Percentiles rank a stretch among this genome's conserved stretches.
phyloP scores from a whole-genome alignment of 2,797 vertebrate genomes.

The Loriculus beryllinus region DNA sequence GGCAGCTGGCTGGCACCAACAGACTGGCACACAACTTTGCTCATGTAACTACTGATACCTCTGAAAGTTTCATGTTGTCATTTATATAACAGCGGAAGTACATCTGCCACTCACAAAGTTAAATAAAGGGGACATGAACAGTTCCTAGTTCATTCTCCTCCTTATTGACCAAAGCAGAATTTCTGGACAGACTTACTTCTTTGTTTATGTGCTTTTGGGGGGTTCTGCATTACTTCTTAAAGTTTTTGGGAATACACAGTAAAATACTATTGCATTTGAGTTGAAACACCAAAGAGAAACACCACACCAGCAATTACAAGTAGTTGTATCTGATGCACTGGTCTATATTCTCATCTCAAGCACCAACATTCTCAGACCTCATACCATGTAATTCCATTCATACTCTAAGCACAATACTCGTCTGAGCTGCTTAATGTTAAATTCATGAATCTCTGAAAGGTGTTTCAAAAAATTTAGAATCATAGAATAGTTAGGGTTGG shows the following conservation, averaged over 20 bases:
- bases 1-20: neutral
- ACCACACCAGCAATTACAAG: neutral
- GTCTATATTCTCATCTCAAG: neutral
- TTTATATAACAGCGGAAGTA: neutral
- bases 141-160: neutral
- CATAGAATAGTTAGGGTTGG: neutral
- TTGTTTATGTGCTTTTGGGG: neutral
- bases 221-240: neutral
- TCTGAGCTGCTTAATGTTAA: neutral
- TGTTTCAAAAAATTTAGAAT: neutral
- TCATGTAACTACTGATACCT: fast-evolving
- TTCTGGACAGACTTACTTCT: neutral
- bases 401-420: neutral
- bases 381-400: neutral
- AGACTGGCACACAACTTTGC: neutral
- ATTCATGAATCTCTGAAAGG: neutral
- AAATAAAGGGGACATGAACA: neutral
- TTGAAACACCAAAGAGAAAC: neutral
- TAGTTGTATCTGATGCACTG: neutral
- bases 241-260: neutral
- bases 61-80: neutral
- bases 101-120: neutral
- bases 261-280: neutral
- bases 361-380: neutral
- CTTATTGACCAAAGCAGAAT: neutral